Evolutionary conservation across 2,113 vertebrate species (phyloP), one percentile per base, ranked within the genome.

Genomic region (Apistogramma diplotaenia): DNA sequence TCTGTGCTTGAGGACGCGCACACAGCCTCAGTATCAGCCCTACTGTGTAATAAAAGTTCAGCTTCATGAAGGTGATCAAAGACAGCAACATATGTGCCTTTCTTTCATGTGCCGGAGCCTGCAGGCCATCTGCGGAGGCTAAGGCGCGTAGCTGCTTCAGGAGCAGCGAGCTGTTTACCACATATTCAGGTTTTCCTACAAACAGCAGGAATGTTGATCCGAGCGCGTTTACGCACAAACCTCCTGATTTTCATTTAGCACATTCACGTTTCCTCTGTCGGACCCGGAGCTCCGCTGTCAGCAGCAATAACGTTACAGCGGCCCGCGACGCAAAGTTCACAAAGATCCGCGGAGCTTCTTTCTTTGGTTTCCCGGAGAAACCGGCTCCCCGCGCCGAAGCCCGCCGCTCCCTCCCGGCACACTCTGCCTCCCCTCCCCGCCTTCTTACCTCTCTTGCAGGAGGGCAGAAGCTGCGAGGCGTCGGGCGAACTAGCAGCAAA

Each of bases 401-500:
- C 67, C 40, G 46, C 43, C 37, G 7, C 12, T 31, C 40, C 27
- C 16, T 35, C 56, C 59, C 78, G 8, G 31, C 27, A 53, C 76
- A 21, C 60, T 54, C 78, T 27, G 19, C 19, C 46, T 81, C 55
- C 74, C 78, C 67, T 23, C 55, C n/a, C 21, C 11, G 56, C 51
- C 51, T 73, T 71, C 95, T 95, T 94, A 96, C 95, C 95, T 95
- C 91, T 93, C 74, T 83, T 79, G 76, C 93, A 87, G 93, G 89
- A 93, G 93, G 55, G 92, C 86, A 87, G 87, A 92, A 82, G 87
- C 92, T 81, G 89, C 87, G 80, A 89, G 67, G 60, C 83, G 88
- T 81, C 89, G 79, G 91, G 49, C 37, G 89, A 84, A 29, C 89
- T 81, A 95, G 91, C 89, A 91, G 82, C 82, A 58, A 86, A 85